phyloP scores from a whole-genome alignment of 2,113 vertebrate species.

The Lasiurus cinereus region DNA sequence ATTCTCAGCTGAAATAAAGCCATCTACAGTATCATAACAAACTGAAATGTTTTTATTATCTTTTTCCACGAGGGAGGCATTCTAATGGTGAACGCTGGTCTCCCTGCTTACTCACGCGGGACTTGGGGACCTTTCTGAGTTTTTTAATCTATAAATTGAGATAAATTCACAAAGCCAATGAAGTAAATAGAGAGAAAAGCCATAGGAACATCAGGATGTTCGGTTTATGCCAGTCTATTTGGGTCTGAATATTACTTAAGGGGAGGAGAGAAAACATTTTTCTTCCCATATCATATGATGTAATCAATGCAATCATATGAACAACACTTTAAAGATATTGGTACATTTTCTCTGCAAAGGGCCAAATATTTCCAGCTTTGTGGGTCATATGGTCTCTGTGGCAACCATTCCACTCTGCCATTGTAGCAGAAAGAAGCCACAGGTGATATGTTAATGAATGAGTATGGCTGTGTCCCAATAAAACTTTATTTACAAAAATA shows the following conservation, averaged over 20 bases:
- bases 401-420: no score
- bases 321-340: rapidly evolving
- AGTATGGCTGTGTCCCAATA: background rate
- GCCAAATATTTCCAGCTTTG: background rate
- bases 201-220: background rate
- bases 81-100: background rate
- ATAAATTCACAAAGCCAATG: background rate
- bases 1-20: background rate
- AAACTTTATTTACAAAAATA: slow-evolving; percentile 39
- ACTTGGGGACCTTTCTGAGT: background rate
- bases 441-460: background rate
- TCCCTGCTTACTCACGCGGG: background rate
- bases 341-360: background rate
- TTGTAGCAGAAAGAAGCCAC: no score
- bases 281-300: background rate
- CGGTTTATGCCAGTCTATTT: background rate
- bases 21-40: background rate
- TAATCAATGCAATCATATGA: background rate
- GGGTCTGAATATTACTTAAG: background rate
- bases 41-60: background rate
- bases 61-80: background rate
- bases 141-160: background rate
- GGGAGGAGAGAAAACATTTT: background rate
- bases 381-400: background rate
- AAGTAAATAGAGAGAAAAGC: background rate